phyloP scores from a whole-genome alignment of 1,140 invertebrate genomes.

The Anoplolepis gracilipes region DNA sequence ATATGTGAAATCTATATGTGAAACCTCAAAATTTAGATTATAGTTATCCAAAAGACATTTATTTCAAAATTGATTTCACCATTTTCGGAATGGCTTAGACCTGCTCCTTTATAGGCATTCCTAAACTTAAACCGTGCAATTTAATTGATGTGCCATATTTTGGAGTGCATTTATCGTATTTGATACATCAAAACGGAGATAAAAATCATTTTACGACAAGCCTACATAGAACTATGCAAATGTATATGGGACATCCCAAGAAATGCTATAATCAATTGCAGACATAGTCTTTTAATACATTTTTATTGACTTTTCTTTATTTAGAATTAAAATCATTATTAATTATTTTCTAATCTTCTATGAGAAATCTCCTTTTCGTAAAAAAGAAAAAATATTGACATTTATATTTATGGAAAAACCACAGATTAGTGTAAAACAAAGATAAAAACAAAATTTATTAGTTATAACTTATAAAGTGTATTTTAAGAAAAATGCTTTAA shows the following conservation, averaged over 20 bases:
- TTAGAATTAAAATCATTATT: background rate
- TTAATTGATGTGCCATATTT: background rate
- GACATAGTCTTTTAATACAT: conserved; percentile 11
- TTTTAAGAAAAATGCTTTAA: background rate
- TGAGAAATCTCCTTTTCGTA: background rate
- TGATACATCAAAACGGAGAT: conserved; percentile 15
- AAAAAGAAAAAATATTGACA: background rate
- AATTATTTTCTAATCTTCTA: background rate
- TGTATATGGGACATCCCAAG: conserved; percentile 20
- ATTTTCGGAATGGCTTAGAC: conserved; percentile 18
- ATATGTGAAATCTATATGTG: background rate
- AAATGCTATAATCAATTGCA: conserved; percentile 37
- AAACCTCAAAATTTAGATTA: background rate
- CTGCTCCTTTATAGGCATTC: background rate
- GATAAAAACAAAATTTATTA: conserved; percentile 25
- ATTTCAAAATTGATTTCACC: background rate
- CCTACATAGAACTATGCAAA: conserved; percentile 1
- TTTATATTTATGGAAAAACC: background rate
- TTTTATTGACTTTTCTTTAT: background rate
- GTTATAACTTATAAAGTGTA: background rate
- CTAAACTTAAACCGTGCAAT: conserved; percentile 8
- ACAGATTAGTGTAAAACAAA: background rate
- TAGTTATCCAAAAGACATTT: background rate
- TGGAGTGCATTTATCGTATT: background rate
- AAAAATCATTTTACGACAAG: conserved; percentile 23